A percentile compares a stretch with the other conserved stretches of the same genome.
These are phyloP conservation scores for Gavialis gangeticus DNA, from an alignment of 2,113 vertebrate genomes.

Conservation along the genomic window DNA sequence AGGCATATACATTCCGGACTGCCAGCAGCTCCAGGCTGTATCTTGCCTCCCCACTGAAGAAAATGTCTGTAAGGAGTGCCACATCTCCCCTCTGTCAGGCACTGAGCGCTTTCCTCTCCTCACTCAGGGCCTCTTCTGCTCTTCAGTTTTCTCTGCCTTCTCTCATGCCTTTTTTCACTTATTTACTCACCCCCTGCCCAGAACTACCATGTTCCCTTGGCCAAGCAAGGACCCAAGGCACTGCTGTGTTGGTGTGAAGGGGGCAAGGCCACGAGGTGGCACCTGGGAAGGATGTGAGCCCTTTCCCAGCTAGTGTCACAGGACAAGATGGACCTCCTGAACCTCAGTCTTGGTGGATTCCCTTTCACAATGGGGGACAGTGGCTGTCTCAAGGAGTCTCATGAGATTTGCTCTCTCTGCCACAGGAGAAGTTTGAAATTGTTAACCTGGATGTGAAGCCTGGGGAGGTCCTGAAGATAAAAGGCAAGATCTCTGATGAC, in stretches of 20 bases:
- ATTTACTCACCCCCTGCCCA: background rate
- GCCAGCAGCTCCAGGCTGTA: background rate
- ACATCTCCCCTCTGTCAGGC: background rate
- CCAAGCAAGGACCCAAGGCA: background rate
- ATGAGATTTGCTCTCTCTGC: background rate
- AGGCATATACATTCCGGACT: background rate
- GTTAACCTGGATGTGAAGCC: conserved; percentile 78
- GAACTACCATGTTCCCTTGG: background rate
- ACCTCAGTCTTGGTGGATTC: background rate
- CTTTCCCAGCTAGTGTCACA: background rate
- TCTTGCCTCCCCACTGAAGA: background rate
- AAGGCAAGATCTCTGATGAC: conserved; percentile 78
- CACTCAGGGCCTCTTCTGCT: background rate
- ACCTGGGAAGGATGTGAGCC: background rate
- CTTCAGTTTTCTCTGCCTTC: background rate
- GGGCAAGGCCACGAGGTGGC: background rate
- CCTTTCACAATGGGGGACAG: background rate
- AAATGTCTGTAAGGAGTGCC: conserved; percentile 53
- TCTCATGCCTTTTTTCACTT: background rate
- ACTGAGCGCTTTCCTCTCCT: background rate
- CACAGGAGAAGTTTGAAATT: conserved; percentile 80
- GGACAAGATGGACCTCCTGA: background rate
- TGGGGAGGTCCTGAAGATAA: conserved; percentile 85
- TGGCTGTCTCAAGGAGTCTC: background rate
- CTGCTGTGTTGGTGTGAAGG: background rate